Evolutionary conservation across 2,888 invertebrate species (phyloP).

Genomic region (Parthenolecanium corni): DNA sequence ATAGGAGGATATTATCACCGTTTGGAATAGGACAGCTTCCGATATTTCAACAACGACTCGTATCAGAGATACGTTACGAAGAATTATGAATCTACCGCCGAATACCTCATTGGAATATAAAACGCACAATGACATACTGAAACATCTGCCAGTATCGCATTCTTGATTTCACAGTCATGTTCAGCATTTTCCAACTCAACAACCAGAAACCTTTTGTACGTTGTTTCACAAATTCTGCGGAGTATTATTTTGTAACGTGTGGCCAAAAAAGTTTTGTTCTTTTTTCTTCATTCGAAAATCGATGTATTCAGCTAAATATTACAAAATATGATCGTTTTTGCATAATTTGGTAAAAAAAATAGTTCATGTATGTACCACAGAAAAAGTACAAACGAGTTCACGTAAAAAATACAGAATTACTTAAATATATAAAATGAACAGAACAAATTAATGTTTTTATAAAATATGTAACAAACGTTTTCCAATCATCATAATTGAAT

Average conservation of each 20-base stretch:
- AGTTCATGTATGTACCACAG: too few relatives aligned
- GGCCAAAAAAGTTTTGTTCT: neutral
- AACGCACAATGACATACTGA: constrained; percentile 40
- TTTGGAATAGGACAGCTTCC: constrained; percentile 93
- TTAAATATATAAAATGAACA: too few relatives aligned
- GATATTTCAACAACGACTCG: constrained; percentile 78
- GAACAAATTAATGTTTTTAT: too few relatives aligned
- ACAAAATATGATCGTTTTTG: too few relatives aligned
- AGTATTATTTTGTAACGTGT: too few relatives aligned
- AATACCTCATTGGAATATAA: constrained; percentile 92
- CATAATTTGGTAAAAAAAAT: too few relatives aligned
- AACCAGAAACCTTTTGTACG: too few relatives aligned
- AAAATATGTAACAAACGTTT: too few relatives aligned
- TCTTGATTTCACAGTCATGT: neutral
- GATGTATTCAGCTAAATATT: neutral
- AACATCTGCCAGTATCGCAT: constrained; percentile 24
- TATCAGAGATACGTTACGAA: constrained; percentile 86
- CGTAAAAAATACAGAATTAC: too few relatives aligned
- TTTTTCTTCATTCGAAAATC: neutral
- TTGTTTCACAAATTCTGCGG: too few relatives aligned
- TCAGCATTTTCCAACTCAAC: neutral
- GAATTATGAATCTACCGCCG: constrained; percentile 87
- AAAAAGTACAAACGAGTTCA: too few relatives aligned
- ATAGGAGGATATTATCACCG: constrained; percentile 87
- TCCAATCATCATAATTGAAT: too few relatives aligned